Evolutionary conservation across 1,140 invertebrate genomes (phyloP), one percentile per base, ranked within the genome.

Genomic region (Sitodiplosis mosellana): DNA sequence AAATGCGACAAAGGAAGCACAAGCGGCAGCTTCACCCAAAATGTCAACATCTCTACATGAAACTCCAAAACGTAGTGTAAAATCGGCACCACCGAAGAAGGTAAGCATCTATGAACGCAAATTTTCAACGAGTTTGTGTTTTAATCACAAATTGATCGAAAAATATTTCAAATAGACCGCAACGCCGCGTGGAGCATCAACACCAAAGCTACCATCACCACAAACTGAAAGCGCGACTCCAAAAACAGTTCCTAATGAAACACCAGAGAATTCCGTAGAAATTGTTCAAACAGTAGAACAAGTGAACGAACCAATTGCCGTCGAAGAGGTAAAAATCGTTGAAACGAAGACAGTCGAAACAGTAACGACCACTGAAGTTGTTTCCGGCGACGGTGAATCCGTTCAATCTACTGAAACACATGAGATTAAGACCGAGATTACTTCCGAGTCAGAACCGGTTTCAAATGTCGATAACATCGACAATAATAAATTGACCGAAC

Each of bases 381-480:
- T 12, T 12, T 4, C 3, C 12, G 37, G 6, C 3, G 37, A n/a
- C 37, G 6, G 14, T 15, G 17, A 15, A n/a, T 6, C 3, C 12
- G 37, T 15, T 6, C 37, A 40, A 3, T 6, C 37, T 15, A 12
- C 14, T 40, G 37, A 40, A 40, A 15, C 37, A 27, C 10, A 27
- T 27, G 27, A 27, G 27, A 27, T 27, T 27, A 27, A 27, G 27
- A 27, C 27, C 27, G 27, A 27, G 10, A 27, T 10, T 15, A 59
- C 58, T 34, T 47, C 59, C 21, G 47, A 51, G 10, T 56, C 58
- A 47, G 27, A 49, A 15, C 15, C 33, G 17, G 49, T 52, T 21
- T 8, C 17, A 11, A 44, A 47, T 10, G 53, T 53, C 5, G 48
- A 33, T 21, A 60, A 64, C 21, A 37, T 47, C 22, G 33, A 47